Evolutionary conservation across 2,797 vertebrate genomes (phyloP).

Genomic region (Benthosema pterotum): DNA sequence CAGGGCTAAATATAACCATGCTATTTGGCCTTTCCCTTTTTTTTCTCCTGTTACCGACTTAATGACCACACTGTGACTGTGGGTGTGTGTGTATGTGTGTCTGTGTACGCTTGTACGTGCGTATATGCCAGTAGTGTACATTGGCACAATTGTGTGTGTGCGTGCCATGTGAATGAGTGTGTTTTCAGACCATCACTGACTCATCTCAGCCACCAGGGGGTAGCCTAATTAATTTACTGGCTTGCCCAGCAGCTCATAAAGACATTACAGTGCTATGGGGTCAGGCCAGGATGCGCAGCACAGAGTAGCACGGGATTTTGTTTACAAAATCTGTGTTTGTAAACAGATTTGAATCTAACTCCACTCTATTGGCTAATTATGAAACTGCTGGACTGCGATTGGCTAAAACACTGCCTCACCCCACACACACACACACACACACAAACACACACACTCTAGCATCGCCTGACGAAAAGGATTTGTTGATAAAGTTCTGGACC

Average conservation of each 20-base stretch:
- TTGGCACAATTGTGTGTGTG: background rate
- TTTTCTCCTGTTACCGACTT: conserved; percentile 28
- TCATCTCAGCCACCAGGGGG: conserved; percentile 66
- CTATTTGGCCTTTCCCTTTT: conserved; percentile 42
- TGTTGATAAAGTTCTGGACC: no score
- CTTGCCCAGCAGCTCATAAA: conserved; percentile 51
- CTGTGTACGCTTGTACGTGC: conserved; percentile 2
- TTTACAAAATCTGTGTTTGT: no score
- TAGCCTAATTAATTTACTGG: conserved; percentile 70
- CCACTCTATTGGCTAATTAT: no score
- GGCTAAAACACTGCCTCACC: no score
- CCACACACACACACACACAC: no score
- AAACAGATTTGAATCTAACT: no score
- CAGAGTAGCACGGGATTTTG: conserved; percentile 25
- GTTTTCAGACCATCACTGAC: conserved; percentile 62
- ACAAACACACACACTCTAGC: no score
- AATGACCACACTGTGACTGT: conserved; percentile 24
- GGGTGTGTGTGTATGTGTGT: background rate
- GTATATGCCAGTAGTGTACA: conserved; percentile 16
- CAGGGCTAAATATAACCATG: conserved; percentile 42
- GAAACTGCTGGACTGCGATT: no score
- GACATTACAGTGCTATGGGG: conserved; percentile 50
- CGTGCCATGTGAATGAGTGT: background rate
- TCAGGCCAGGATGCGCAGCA: conserved; percentile 24
- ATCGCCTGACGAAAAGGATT: no score